These are phyloP conservation scores for Trididemnum nubilum DNA, from an alignment of 23 tunicate species.

Conservation along the genomic window DNA sequence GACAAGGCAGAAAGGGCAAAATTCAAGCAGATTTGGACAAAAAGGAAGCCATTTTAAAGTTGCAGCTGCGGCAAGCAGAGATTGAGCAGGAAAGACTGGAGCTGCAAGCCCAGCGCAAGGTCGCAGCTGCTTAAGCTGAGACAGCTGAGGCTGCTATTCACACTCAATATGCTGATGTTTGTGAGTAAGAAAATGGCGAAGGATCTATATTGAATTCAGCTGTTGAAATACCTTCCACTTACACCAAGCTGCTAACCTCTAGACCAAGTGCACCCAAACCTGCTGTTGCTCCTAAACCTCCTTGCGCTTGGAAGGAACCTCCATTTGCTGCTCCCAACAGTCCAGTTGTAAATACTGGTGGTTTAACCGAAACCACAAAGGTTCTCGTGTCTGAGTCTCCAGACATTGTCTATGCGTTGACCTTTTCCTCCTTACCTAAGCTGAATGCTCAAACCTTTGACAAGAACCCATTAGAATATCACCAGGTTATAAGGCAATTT, in stretches of 20 bases:
- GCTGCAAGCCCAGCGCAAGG: not conserved
- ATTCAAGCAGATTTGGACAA: not conserved
- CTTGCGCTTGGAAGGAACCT: no score
- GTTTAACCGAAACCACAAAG: no score
- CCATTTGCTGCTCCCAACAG: no score
- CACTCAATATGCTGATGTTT: not conserved
- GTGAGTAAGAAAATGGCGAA: not conserved
- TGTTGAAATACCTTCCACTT: no score
- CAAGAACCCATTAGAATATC: not conserved
- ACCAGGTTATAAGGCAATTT: not conserved
- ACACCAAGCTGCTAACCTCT: no score
- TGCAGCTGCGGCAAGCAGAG: not conserved
- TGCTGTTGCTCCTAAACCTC: no score
- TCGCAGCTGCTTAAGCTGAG: not conserved
- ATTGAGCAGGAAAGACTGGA: not conserved
- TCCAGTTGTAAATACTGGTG: no score
- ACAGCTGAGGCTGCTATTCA: not conserved
- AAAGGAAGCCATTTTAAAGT: not conserved
- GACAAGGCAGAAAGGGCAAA: not conserved
- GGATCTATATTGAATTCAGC: no score
- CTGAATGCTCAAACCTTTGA: not conserved
- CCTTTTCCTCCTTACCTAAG: not conserved
- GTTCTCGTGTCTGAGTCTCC: not conserved
- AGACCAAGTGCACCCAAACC: no score
- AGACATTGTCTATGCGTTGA: not conserved